Evolutionary conservation across 2,797 vertebrate genomes (phyloP), one percentile per base, ranked within the genome.

Genomic region (Kryptopterus vitreolus): DNA sequence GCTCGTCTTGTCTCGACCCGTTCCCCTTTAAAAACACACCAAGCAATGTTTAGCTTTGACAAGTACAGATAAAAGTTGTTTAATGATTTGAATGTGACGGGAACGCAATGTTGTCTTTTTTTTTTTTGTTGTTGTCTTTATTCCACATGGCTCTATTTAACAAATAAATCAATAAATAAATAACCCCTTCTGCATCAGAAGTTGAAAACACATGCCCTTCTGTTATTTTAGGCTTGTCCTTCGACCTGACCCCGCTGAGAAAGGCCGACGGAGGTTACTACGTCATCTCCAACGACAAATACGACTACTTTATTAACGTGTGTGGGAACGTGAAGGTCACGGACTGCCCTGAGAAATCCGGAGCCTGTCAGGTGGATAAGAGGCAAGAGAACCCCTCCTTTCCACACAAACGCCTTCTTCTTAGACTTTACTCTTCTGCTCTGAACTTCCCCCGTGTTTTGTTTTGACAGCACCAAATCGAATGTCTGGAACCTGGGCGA

Each of bases 291-390:
- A 89, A 85, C 0, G 81, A 8, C 1, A 77, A 83, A 13, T 99
- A 99, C 11, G 78, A 88, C 22, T 99, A 97, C 84, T 93, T 92
- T 77, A 90, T 99, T 86, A 99, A 95, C 0, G 85, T 99, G 4
- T 99, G 98, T 43, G 95, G 92, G 1, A 70, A 87, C 0, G 89
- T 98, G 50, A 90, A 90, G 0, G 52, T 63, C 0, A 38, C 12
- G 1, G 1, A 0, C 0, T 99, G 98, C 87, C 92, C 82, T 0
- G 38, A 85, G 3, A 91, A 84, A n/a, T 90, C 96, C 0, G 97
- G 96, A 20, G 95, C 95, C 0, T 99, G 98, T 87, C 98, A 99
- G 87, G 91, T 95, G 0, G 87, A 93, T 0, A 88, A 79, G 31
- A 92, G 90, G 97, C 93, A 89, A 91, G 93, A 90, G 16, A 1